Base-by-base conservation (phyloP, 2,113 vertebrate species). In the Sinocyclocheilus rhinocerous region DNA sequence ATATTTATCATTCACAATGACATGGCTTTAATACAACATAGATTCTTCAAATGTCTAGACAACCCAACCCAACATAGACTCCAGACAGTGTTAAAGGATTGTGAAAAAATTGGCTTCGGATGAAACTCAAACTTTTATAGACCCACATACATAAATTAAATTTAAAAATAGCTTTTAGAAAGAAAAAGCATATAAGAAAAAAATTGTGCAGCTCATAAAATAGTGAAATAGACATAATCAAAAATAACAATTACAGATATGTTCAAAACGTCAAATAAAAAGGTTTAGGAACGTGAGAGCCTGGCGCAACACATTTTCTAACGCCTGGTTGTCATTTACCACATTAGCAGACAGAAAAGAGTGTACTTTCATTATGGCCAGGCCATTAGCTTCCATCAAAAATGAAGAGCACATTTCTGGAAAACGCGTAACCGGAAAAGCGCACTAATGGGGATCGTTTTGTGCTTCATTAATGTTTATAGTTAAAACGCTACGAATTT, bases 321-420 rank as follows among this genome's bases (percentile, higher is more conserved):
- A 82, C 45, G 22, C 42, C 79, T 81, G 61, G 39, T 29, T 50
- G 80, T 82, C 39, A 45, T 81, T 48, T 50, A 6, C 24, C n/a
- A 81, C 63, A 82, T 69, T 82, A 69, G 24, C 4, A 29, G 80
- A 81, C 39, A 29, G 63, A 82, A 82, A 82, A 82, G 16, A 69
- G 59, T 65, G 42, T 50, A 48, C 42, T 50, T 69, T 50, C 16
- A 82, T 82, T 67, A 72, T 57, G 42, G 42, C 48, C 81, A 82
- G 42, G 81, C 81, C 81, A 83, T 83, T 83, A 83, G 50, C 48
- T 83, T 69, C 50, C 67, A 83, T 72, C 67, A 73, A 57, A 83
- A 73, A 57, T 72, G 6, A 83, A 72, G 81, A 39, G 67, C 67
- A 83, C 11, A 72, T 83, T 83, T 83, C 81, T 33, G 63, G 22